Base-by-base conservation (phyloP, 2,888 invertebrate species). In the Nephrocerus scutellatus region DNA sequence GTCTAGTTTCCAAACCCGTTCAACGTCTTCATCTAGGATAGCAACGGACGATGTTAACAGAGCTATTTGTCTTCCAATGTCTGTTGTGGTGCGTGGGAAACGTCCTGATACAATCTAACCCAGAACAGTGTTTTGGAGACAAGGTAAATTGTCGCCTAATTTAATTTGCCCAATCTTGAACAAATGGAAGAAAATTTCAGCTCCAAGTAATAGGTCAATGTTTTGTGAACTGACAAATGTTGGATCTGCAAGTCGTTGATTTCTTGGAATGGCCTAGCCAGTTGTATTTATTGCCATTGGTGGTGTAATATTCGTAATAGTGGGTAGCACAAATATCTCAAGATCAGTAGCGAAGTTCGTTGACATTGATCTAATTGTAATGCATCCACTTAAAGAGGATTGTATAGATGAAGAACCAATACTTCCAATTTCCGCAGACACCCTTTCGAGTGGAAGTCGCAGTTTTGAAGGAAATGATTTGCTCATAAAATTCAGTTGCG, bases 41-140 rank as follows among this genome's bases (percentile, higher is more conserved):
- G n/a, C n/a, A n/a, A n/a, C n/a, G n/a, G n/a, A n/a, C n/a, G n/a
- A n/a, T n/a, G n/a, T n/a, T n/a, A n/a, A n/a, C n/a, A n/a, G n/a
- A n/a, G n/a, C n/a, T n/a, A n/a, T n/a, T n/a, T n/a, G n/a, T n/a
- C n/a, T n/a, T n/a, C n/a, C n/a, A n/a, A n/a, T n/a, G n/a, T n/a
- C n/a, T n/a, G n/a, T n/a, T n/a, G n/a, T n/a, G n/a, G n/a, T n/a
- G n/a, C n/a, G n/a, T n/a, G n/a, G n/a, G n/a, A n/a, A n/a, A 23
- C 36, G 36, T 6, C 46, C 50, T n/a, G 40, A 34, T 5, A 47
- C 43, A 19, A 46, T 32, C 44, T 43, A 51, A 6, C 45, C 49
- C 14, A 49, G 37, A 18, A 21, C 18, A 5, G 47, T 46, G 16
- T 49, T 45, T 43, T 45, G 47, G 7, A 49, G 16, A 10, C 44